phyloP scores from a whole-genome alignment of 2,888 invertebrate genomes.

The Nemoura dubitans region DNA sequence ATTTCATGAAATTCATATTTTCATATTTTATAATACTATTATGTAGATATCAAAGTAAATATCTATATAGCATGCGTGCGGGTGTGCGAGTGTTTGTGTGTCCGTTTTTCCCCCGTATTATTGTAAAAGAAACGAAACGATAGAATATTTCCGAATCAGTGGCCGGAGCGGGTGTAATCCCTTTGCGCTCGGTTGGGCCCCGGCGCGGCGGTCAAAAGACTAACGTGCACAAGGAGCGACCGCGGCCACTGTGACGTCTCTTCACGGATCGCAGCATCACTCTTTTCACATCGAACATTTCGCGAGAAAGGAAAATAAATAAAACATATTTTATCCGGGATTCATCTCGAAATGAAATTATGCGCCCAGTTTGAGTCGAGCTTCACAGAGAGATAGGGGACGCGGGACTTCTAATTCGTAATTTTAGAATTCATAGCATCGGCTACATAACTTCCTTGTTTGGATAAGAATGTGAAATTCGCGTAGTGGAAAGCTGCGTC shows the following conservation, averaged over 20 bases:
- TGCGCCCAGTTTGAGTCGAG: not conserved
- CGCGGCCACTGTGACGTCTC: not conserved
- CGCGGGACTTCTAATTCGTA: not conserved
- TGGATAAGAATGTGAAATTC: not conserved
- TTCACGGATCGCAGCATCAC: conserved; percentile 17
- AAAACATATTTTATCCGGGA: not conserved
- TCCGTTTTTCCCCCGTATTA: conserved; percentile 20
- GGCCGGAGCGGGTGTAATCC: conserved; percentile 46
- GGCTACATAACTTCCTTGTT: not conserved
- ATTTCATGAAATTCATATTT: conserved; percentile 28
- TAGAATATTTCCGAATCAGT: conserved; percentile 48
- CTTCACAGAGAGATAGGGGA: not conserved
- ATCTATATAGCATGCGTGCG: not conserved
- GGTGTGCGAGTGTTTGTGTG: not conserved
- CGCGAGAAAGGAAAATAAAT: conserved; percentile 1
- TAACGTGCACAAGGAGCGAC: not conserved
- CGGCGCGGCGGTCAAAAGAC: not conserved
- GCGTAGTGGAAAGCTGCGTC: not conserved
- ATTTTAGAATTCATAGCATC: not conserved
- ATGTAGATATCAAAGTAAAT: conserved; percentile 23
- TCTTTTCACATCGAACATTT: conserved; percentile 7
- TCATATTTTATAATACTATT: conserved; percentile 29
- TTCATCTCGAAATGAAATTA: not conserved
- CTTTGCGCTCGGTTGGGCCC: conserved; percentile 38
- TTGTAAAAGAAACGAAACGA: conserved; percentile 47